phyloP scores from a whole-genome alignment of 2,888 invertebrate species.

The Phragmatobia fuliginosa region DNA sequence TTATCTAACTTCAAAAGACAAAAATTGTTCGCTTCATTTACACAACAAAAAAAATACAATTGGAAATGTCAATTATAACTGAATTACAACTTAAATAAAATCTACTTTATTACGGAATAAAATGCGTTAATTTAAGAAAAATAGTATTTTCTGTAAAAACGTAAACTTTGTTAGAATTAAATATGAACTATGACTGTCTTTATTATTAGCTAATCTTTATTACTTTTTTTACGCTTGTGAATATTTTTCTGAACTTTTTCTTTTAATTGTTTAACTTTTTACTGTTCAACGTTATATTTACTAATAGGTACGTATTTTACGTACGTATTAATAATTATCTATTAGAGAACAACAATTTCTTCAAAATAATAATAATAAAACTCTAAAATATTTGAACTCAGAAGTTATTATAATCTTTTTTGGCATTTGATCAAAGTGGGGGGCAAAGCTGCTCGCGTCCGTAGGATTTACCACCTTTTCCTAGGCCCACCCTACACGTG shows the following conservation, averaged over 20 bases:
- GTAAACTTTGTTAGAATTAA: slow-evolving; percentile 4
- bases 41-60: slow-evolving; percentile 3
- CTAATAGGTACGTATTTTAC: background rate
- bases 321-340: background rate
- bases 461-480: too few relatives aligned
- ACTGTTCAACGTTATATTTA: background rate
- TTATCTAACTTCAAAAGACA: slow-evolving; percentile 20
- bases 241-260: background rate
- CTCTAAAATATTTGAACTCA: background rate
- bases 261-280: slow-evolving; percentile 6
- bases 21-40: slow-evolving; percentile 3
- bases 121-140: slow-evolving; percentile 13
- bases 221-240: slow-evolving; percentile 3
- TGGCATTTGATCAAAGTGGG: slow-evolving; percentile 47
- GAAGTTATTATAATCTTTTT: slow-evolving; percentile 8
- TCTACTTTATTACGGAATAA: slow-evolving; percentile 2
- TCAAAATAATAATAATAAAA: background rate
- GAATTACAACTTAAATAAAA: slow-evolving; percentile 8
- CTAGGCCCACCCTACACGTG: too few relatives aligned
- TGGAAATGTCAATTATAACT: slow-evolving; percentile 14
- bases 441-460: too few relatives aligned
- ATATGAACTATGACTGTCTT: slow-evolving; percentile 18
- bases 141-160: slow-evolving; percentile 4
- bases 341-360: background rate
- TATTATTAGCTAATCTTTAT: slow-evolving; percentile 11